phyloP scores from a whole-genome alignment of 2,797 vertebrate genomes.

The Echeneis naucrates region DNA sequence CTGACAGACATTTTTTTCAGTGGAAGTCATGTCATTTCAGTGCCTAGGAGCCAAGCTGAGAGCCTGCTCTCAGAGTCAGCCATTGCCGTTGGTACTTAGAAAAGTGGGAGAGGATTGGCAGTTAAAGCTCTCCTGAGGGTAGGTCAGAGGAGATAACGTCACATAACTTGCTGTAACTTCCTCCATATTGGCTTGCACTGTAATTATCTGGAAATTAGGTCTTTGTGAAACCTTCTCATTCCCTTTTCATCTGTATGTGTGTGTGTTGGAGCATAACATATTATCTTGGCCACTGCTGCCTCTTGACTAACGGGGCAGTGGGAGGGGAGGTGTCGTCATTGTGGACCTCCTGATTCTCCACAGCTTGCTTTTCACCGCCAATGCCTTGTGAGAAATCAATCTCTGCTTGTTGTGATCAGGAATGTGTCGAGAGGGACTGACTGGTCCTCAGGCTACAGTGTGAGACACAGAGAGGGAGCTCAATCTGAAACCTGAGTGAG shows the following conservation, averaged over 20 bases:
- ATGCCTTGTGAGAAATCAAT: slow-evolving; percentile 65
- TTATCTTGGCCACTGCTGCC: slow-evolving; percentile 48
- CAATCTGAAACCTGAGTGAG: slow-evolving; percentile 58
- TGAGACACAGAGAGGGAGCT: background rate
- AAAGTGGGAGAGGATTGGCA: slow-evolving; percentile 45
- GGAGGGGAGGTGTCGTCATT: slow-evolving; percentile 13
- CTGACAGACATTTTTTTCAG: slow-evolving; percentile 39
- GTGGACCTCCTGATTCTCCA: slow-evolving; percentile 63
- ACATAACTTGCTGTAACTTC: slow-evolving; percentile 70
- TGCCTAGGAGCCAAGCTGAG: slow-evolving; percentile 34
- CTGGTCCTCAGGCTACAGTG: slow-evolving; percentile 43
- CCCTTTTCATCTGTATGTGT: slow-evolving; percentile 6
- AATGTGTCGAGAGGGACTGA: slow-evolving; percentile 54
- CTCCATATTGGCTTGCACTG: slow-evolving; percentile 72
- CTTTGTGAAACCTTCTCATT: slow-evolving; percentile 48
- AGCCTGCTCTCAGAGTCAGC: slow-evolving; percentile 48
- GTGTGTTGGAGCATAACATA: slow-evolving; percentile 31
- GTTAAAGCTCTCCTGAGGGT: slow-evolving; percentile 63
- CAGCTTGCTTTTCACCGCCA: slow-evolving; percentile 57
- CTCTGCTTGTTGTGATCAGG: slow-evolving; percentile 40
- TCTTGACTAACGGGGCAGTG: slow-evolving; percentile 17
- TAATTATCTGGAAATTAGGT: slow-evolving; percentile 78
- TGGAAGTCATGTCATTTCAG: slow-evolving; percentile 43
- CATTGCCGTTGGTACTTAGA: slow-evolving; percentile 38
- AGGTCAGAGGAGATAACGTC: slow-evolving; percentile 62